Conservation (phyloP, 2,113 vertebrate genomes). For the Corythaixoides concolor region DNA sequence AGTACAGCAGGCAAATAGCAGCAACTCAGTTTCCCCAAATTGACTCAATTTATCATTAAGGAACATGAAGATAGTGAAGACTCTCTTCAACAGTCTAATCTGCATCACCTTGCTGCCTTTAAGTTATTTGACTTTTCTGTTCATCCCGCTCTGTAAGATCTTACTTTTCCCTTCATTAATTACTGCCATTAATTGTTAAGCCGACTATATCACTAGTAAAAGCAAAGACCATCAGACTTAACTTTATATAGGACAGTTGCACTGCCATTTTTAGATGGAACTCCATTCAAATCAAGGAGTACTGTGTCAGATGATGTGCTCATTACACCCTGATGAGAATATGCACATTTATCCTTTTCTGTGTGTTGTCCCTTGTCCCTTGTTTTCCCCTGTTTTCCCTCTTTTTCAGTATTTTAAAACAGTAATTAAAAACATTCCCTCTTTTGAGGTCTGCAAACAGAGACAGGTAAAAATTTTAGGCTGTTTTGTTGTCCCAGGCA, state of each 20-base stretch:
- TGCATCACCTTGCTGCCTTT: not conserved
- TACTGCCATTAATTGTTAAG: not conserved
- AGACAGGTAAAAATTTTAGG: not conserved
- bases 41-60: not conserved
- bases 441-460: not conserved
- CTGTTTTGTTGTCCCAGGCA: not conserved
- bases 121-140: not conserved
- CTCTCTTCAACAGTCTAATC: not conserved
- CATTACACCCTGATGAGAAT: not conserved
- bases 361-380: not conserved
- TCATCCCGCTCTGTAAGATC: not conserved
- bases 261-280: not conserved
- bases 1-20: not conserved
- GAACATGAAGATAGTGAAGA: not conserved
- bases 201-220: not conserved
- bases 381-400: too few species aligned
- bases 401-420: conserved; percentile 22
- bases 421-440: not conserved
- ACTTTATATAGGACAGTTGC: not conserved
- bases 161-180: not conserved
- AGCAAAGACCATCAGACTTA: not conserved
- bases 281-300: not conserved
- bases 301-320: not conserved
- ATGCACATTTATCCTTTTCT: not conserved
- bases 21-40: not conserved